A percentile compares a stretch with the other conserved stretches of the same genome.
Evolutionary conservation across 2,797 vertebrate species (phyloP).

Genomic region (Todus mexicanus): DNA sequence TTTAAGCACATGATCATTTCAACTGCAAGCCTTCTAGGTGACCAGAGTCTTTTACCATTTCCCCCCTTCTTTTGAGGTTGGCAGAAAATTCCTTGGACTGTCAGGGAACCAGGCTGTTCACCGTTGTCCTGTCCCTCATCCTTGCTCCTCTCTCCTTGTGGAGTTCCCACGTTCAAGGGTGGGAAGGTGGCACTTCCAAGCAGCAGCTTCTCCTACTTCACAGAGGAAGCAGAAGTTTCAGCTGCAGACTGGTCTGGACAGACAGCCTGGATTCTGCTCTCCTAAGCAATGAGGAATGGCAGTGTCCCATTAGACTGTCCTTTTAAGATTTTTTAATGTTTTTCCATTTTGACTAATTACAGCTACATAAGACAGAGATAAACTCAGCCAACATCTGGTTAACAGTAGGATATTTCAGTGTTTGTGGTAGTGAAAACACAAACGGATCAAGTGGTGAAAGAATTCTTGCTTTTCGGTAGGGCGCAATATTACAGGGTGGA

Average conservation of each 20-base stretch:
- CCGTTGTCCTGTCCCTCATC: not conserved
- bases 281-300: not conserved
- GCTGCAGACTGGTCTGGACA: not conserved
- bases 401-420: not conserved
- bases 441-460: not conserved
- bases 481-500: constrained; percentile 8
- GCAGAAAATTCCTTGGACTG: not conserved
- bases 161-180: not conserved
- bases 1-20: not conserved
- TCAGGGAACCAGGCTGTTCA: not conserved
- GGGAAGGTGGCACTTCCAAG: not conserved
- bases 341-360: not conserved
- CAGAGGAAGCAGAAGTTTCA: not conserved
- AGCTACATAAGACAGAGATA: not conserved
- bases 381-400: not conserved
- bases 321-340: not conserved
- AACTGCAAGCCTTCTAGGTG: not conserved
- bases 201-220: not conserved
- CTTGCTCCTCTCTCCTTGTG: not conserved
- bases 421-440: not conserved
- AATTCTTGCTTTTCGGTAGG: not conserved
- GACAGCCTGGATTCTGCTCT: not conserved
- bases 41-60: not conserved
- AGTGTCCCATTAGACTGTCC: not conserved
- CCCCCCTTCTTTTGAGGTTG: not conserved